phyloP scores from a whole-genome alignment of 2,797 vertebrate species.

The Hafferia zeledoni region DNA sequence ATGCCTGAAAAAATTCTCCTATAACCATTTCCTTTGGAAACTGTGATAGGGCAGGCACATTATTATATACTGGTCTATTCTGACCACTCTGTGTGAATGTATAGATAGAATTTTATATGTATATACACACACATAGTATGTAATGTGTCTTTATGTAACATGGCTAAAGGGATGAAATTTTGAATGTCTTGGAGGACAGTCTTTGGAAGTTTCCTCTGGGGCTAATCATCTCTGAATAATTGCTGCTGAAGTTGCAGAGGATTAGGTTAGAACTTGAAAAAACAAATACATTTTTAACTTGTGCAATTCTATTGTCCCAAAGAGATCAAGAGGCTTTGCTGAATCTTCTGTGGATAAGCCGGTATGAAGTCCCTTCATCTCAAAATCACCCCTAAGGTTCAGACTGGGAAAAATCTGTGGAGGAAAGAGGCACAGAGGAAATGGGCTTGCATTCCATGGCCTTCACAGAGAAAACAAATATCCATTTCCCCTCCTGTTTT shows the following conservation, averaged over 20 bases:
- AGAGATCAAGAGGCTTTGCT: slow-evolving; percentile 47
- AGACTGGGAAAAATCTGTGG: slow-evolving; percentile 21
- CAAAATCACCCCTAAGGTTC: slow-evolving; percentile 31
- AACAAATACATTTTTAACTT: slow-evolving; percentile 47
- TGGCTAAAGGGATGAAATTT: background rate
- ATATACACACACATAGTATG: background rate
- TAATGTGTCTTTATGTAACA: background rate
- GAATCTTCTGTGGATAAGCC: slow-evolving; percentile 54
- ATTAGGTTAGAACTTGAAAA: slow-evolving; percentile 38
- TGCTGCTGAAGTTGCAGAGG: slow-evolving; percentile 37
- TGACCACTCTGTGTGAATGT: background rate
- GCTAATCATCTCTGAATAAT: background rate
- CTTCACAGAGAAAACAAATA: slow-evolving; percentile 71
- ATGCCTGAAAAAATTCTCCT: background rate
- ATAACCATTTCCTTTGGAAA: background rate
- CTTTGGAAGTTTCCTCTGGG: slow-evolving; percentile 3
- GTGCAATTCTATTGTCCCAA: background rate
- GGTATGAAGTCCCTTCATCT: slow-evolving; percentile 56
- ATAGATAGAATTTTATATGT: background rate
- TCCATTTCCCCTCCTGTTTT: slow-evolving; percentile 64
- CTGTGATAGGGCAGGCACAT: background rate
- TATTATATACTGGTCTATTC: background rate
- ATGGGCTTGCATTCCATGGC: slow-evolving; percentile 65
- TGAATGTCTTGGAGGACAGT: background rate
- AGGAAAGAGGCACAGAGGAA: slow-evolving; percentile 63